Evolutionary conservation across 2,888 invertebrate species (phyloP).

Genomic region (Epinotia bilunana): DNA sequence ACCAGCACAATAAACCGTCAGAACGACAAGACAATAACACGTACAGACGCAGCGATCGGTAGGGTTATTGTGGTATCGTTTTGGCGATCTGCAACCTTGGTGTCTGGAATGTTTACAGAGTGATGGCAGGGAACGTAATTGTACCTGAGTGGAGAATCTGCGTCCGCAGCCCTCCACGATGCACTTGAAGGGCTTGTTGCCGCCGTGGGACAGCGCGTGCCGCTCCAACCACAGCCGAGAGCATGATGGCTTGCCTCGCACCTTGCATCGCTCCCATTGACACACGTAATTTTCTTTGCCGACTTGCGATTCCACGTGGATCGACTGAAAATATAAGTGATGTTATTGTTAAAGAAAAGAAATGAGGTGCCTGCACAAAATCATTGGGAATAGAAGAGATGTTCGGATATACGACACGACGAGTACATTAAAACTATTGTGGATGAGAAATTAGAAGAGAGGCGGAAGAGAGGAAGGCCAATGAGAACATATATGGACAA

Average conservation of each 20-base stretch:
- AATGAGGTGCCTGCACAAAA: too few species aligned
- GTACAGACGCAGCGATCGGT: conserved; percentile 49
- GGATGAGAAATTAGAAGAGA: too few species aligned
- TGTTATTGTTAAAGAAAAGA: too few species aligned
- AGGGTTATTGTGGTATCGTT: conserved; percentile 57
- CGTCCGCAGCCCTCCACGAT: conserved; percentile 97
- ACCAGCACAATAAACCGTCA: conserved; percentile 55
- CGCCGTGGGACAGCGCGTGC: conserved; percentile 95
- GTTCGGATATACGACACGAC: too few species aligned
- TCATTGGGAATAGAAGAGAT: too few species aligned
- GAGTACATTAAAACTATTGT: too few species aligned
- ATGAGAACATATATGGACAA: too few species aligned
- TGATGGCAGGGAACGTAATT: conserved; percentile 60
- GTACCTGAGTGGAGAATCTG: conserved; percentile 94
- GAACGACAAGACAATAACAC: conserved; percentile 59
- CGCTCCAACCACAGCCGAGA: conserved; percentile 97
- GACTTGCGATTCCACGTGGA: conserved; percentile 94
- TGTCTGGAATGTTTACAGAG: conserved; percentile 39
- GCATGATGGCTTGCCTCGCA: conserved; percentile 95
- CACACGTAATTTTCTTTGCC: conserved; percentile 94
- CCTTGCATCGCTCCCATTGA: conserved; percentile 97
- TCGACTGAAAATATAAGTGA: conserved; percentile 81
- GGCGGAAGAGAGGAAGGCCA: too few species aligned
- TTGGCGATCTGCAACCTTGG: conserved; percentile 55
- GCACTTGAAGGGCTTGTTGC: conserved; percentile 97